phyloP scores from a whole-genome alignment of 2,888 invertebrate species.

The Fabriciana adippe region DNA sequence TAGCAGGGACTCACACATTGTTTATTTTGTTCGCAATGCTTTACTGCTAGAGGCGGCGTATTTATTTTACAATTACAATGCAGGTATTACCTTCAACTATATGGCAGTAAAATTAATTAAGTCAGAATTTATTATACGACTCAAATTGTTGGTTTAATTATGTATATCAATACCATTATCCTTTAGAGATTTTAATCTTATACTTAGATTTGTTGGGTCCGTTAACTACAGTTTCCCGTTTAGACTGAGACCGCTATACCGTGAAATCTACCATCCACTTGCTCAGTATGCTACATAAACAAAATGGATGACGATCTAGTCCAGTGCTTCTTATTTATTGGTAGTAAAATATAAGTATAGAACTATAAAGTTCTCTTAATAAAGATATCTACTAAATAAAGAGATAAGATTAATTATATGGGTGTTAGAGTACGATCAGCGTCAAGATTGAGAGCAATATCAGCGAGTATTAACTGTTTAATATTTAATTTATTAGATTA shows the following conservation, averaged over 20 bases:
- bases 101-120: too few relatives aligned
- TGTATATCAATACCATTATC: conserved; percentile 20
- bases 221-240: conserved; percentile 40
- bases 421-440: too few relatives aligned
- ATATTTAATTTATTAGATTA: too few relatives aligned
- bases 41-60: background rate
- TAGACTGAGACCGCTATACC: conserved; percentile 39
- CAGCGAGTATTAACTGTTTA: too few relatives aligned
- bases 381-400: conserved; percentile 6
- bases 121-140: too few relatives aligned
- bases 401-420: conserved; percentile 12
- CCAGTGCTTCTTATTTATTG: conserved; percentile 29
- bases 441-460: too few relatives aligned
- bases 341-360: conserved; percentile 18
- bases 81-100: background rate
- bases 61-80: background rate
- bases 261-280: conserved; percentile 39
- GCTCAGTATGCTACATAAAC: conserved; percentile 39
- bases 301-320: conserved; percentile 41
- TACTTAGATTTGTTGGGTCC: conserved; percentile 36
- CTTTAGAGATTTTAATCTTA: conserved; percentile 33
- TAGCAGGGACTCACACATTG: background rate
- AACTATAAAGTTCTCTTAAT: conserved; percentile 13
- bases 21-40: background rate
- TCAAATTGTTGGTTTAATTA: background rate